Evolutionary conservation across 2,113 vertebrate genomes (phyloP).

Genomic region (Telmatochromis sp.): DNA sequence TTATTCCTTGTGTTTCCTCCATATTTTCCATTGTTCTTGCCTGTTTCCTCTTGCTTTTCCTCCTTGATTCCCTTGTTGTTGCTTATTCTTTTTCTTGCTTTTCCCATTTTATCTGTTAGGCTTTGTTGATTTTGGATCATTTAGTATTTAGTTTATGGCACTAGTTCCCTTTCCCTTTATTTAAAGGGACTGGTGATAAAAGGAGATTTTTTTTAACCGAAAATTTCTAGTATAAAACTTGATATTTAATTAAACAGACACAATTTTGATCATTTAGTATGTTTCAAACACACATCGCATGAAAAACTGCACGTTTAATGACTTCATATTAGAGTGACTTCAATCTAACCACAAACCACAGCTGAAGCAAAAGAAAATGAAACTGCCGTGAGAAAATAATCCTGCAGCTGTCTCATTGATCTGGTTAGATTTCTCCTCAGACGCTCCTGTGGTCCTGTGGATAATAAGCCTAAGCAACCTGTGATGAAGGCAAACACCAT

Average conservation of each 20-base stretch:
- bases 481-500: constrained; percentile 12
- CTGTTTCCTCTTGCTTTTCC: background rate
- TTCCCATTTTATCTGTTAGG: background rate
- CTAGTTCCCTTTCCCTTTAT: background rate
- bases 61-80: background rate
- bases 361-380: background rate
- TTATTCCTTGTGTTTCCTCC: background rate
- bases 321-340: background rate
- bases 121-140: background rate
- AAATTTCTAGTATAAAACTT: background rate
- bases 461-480: constrained; percentile 13
- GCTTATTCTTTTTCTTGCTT: background rate
- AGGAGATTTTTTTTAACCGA: background rate
- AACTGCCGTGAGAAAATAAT: background rate
- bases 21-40: background rate
- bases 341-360: background rate
- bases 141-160: background rate
- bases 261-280: background rate
- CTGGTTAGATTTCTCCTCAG: background rate
- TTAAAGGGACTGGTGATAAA: background rate
- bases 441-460: background rate
- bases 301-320: rapidly evolving
- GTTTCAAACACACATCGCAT: background rate
- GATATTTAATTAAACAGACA: background rate
- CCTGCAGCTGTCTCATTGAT: background rate